Evolutionary conservation across 2,888 invertebrate species (phyloP), one percentile per base, ranked within the genome.

Genomic region (Dasysyrphus tricinctus): DNA sequence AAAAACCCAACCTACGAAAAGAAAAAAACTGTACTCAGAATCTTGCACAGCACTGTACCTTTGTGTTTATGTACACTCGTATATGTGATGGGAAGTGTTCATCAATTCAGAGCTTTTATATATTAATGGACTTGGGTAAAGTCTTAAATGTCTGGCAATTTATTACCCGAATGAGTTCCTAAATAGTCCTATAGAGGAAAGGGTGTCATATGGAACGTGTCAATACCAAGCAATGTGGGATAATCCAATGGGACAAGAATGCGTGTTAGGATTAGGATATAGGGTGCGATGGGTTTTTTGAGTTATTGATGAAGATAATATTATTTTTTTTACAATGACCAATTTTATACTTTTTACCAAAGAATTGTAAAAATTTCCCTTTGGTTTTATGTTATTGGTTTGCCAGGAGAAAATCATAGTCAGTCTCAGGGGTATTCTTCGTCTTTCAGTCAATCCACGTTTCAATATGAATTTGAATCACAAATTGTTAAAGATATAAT

Each of bases 121-220:
- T 59, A 69, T 80, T 80, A 76, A 81, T 81, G 72, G 81, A 81
- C 70, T 76, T 70, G 70, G 76, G 56, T 39, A 57, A 81, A 65
- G 63, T 76, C 39, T 63, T 29, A 42, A 76, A 76, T 76, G 56
- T 56, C 42, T 70, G 63, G 54, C 56, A 81, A 76, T 72, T 76
- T 70, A 44, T 80, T 56, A 80, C 69, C 63, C 29, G 16, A 56
- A 69, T 29, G 14, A 67, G 49, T 39, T 54, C 39, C 61, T 34
- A 42, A 49, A 39, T 29, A 51, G 29, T n/a, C 8, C 3, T 16
- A 39, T 57, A 34, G 34, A 34, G 14, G 9, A 16, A 34, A 11
- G 7, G 49, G 47, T 34, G 16, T 14, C 19, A 32, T 42, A 44
- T 11, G 47, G 12, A 32, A 69, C 44, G 65, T 67, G 65, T 49